phyloP scores from a whole-genome alignment of 1,140 invertebrate species.

The Bilobella aurantiaca region DNA sequence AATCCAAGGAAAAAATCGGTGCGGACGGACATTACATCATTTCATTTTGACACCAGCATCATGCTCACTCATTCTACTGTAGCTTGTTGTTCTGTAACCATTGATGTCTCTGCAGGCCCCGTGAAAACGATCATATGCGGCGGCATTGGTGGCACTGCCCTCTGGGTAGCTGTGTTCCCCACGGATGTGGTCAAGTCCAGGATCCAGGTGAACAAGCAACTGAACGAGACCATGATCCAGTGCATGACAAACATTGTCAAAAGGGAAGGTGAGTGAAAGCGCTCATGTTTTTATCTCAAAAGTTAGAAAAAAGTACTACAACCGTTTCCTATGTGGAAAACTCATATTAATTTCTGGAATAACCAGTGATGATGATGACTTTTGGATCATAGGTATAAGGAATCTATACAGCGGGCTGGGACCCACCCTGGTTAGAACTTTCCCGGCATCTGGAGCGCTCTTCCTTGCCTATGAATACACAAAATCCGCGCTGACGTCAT shows the following conservation, averaged over 20 bases:
- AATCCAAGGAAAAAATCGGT: conserved; percentile 59
- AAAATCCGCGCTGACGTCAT: too few species aligned
- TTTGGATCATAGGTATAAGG: too few species aligned
- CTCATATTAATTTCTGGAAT: too few species aligned
- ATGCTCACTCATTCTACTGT: too few species aligned
- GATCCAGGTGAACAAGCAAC: conserved; percentile 65
- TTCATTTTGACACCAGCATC: too few species aligned
- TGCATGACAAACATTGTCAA: conserved; percentile 61
- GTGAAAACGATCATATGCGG: conserved; percentile 77
- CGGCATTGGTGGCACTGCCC: conserved; percentile 71
- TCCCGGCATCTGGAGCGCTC: conserved; percentile 88
- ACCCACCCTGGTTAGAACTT: conserved; percentile 82
- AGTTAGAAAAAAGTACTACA: too few species aligned
- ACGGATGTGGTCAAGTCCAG: conserved; percentile 94
- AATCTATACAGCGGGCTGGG: conserved; percentile 86
- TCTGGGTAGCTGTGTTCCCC: conserved; percentile 92
- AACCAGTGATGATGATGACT: too few species aligned
- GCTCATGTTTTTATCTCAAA: too few species aligned
- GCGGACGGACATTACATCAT: not conserved
- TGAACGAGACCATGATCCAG: conserved; percentile 53
- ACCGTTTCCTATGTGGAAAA: too few species aligned
- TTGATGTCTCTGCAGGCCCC: conserved; percentile 44
- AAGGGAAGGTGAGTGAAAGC: conserved; percentile 66
- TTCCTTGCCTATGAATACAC: conserved; percentile 90
- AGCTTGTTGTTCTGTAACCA: not conserved